phyloP scores from a whole-genome alignment of 2,797 vertebrate species.

The Setipinna tenuifilis region DNA sequence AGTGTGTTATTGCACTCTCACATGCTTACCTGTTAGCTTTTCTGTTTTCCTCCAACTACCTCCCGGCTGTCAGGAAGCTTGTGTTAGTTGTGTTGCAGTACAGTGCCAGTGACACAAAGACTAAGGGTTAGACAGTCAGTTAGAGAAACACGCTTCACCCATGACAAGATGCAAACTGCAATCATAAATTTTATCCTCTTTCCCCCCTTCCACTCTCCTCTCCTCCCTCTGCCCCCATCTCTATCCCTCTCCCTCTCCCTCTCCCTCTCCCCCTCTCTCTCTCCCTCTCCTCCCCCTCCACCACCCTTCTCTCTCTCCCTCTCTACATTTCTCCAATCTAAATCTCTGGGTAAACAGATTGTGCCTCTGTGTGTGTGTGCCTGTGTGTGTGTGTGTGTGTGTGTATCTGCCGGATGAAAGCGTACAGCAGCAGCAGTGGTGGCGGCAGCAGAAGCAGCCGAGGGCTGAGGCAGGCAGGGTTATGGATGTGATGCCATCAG shows the following conservation, averaged over 20 bases:
- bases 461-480: background rate
- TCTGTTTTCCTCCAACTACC: slow-evolving; percentile 21
- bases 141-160: slow-evolving; percentile 46
- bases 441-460: background rate
- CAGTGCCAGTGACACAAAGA: background rate
- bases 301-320: background rate
- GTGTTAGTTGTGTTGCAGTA: slow-evolving; percentile 24
- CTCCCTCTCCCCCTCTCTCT: slow-evolving; percentile 7
- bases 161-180: slow-evolving; percentile 53
- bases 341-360: slow-evolving; percentile 22
- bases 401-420: slow-evolving; percentile 17
- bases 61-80: background rate
- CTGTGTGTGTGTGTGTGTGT: background rate
- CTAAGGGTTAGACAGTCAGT: slow-evolving; percentile 42
- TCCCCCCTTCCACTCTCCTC: slow-evolving; percentile 26
- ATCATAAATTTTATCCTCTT: slow-evolving; percentile 47
- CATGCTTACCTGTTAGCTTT: slow-evolving; percentile 56
- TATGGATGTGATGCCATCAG: slow-evolving; percentile 37
- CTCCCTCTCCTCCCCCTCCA: background rate
- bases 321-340: slow-evolving; percentile 5
- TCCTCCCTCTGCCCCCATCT: slow-evolving; percentile 8
- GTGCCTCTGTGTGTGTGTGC: background rate
- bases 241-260: slow-evolving; percentile 28
- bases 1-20: slow-evolving; percentile 54
- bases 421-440: background rate